Conservation (phyloP, 2,888 invertebrate genomes). For the Hydropsyche betteni region DNA sequence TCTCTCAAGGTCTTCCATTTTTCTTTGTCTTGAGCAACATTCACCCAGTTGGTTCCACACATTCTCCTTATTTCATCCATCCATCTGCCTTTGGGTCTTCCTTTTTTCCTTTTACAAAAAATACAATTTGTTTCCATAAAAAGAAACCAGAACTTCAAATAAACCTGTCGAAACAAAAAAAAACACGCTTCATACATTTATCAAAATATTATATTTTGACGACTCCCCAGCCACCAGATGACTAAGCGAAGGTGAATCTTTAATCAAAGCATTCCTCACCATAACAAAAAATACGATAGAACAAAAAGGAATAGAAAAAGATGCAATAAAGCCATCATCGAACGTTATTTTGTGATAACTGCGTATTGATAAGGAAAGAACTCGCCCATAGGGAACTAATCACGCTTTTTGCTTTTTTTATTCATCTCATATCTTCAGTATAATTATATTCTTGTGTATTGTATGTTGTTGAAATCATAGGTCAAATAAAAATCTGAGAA, state of each 20-base stretch:
- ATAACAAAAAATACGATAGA: constrained; percentile 25
- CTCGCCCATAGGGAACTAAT: constrained; percentile 36
- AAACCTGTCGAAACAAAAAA: constrained; percentile 5
- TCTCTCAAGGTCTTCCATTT: no score
- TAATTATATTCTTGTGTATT: not conserved
- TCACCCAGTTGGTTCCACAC: no score
- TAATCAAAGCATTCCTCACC: constrained; percentile 4
- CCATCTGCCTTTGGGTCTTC: no score
- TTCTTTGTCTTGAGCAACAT: no score
- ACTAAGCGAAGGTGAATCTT: not conserved
- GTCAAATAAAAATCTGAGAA: constrained; percentile 21
- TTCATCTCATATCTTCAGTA: not conserved
- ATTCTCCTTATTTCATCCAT: no score
- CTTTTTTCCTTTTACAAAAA: no score
- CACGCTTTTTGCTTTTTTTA: not conserved
- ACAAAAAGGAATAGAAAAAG: constrained; percentile 16
- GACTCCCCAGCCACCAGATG: not conserved
- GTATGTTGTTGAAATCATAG: not conserved
- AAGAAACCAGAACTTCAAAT: no score
- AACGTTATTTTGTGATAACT: constrained; percentile 17
- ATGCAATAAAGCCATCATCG: constrained; percentile 42
- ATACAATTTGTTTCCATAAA: no score
- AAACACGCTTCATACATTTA: not conserved
- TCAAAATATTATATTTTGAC: constrained; percentile 2
- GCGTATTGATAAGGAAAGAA: constrained; percentile 33